These are phyloP conservation scores for Leucopsar rothschildi DNA, from an alignment of 2,113 vertebrate species.

Conservation along the genomic window DNA sequence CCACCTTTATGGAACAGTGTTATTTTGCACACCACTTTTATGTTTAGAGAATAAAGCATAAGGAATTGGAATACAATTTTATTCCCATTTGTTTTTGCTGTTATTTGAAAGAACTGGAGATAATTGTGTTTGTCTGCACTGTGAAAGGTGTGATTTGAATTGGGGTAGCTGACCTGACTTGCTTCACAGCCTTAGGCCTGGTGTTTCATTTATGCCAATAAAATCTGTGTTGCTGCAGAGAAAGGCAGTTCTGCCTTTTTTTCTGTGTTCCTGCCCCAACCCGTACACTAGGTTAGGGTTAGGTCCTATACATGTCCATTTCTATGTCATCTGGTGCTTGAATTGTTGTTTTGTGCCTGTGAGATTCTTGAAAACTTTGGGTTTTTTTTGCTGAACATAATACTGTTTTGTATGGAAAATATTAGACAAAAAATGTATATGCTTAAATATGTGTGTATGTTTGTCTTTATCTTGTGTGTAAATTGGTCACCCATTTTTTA, in stretches of 20 bases:
- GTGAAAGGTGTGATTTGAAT: neutral
- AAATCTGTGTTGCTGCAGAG: neutral
- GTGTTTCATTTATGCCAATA: neutral
- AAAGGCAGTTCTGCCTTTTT: neutral
- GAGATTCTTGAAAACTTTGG: neutral
- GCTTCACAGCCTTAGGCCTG: neutral
- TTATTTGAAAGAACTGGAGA: neutral
- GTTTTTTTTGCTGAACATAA: neutral
- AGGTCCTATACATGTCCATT: neutral
- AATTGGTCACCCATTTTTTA: conserved; percentile 51
- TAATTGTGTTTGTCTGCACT: neutral
- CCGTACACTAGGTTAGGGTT: fast-evolving
- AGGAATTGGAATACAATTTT: neutral
- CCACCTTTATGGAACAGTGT: neutral
- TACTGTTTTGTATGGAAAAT: neutral
- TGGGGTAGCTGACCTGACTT: neutral
- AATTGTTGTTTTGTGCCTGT: neutral
- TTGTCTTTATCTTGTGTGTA: conserved; percentile 19
- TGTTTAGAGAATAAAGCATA: conserved; percentile 33
- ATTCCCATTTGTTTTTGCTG: neutral
- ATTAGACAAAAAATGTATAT: neutral
- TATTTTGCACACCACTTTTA: neutral
- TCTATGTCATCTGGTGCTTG: neutral
- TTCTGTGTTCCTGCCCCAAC: neutral
- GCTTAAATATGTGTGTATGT: conserved; percentile 6